Conservation (phyloP, 1,140 invertebrate genomes). For the Drosophila bocki region DNA sequence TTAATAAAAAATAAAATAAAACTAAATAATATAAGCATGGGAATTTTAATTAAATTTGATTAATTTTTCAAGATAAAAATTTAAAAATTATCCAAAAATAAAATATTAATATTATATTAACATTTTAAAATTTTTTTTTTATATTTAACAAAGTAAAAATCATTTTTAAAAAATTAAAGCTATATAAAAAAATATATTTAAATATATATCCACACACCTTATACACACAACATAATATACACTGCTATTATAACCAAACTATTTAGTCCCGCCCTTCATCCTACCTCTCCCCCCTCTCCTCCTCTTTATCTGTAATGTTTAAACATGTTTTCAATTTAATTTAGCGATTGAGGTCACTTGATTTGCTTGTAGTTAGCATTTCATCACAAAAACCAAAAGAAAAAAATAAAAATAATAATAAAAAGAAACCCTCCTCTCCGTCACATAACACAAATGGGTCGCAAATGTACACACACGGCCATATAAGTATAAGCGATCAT, state of each 20-base stretch:
- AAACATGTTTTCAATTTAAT: conserved; percentile 70
- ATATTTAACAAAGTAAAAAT: not conserved
- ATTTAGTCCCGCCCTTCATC: conserved; percentile 5
- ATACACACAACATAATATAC: not conserved
- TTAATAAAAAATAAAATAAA: too few species aligned
- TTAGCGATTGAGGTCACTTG: conserved; percentile 78
- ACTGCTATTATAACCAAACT: not conserved
- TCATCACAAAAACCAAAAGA: conserved; percentile 28
- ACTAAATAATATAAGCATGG: too few species aligned
- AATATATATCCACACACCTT: not conserved
- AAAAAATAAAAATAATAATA: not conserved
- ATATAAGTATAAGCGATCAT: conserved; percentile 6
- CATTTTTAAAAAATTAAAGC: not conserved
- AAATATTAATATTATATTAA: too few species aligned
- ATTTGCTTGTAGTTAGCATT: conserved; percentile 64
- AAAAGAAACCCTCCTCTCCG: conserved; percentile 15
- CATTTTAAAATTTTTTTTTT: too few species aligned
- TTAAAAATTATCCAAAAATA: too few species aligned
- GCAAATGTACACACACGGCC: conserved; percentile 4
- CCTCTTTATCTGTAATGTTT: conserved; percentile 33
- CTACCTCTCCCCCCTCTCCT: not conserved
- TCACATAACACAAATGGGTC: conserved; percentile 22
- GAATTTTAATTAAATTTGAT: too few species aligned
- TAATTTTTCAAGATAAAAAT: not conserved
- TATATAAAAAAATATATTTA: too few species aligned